phyloP scores from a whole-genome alignment of 2,888 invertebrate genomes.

The Lomographa bimaculata region DNA sequence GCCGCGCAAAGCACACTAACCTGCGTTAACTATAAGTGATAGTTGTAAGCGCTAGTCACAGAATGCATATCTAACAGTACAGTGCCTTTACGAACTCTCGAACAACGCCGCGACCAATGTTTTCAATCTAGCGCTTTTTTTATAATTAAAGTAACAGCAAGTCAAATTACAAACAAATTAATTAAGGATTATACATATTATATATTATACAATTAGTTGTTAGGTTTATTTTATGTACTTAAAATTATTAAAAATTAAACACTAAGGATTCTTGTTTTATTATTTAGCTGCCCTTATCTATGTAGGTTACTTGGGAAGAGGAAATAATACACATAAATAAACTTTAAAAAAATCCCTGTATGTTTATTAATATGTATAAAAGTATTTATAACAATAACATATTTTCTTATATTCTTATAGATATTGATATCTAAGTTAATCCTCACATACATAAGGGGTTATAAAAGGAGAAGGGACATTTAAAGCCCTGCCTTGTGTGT shows the following conservation, averaged over 20 bases:
- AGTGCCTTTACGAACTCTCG: constrained; percentile 71
- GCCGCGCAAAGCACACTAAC: constrained; percentile 57
- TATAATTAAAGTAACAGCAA: constrained; percentile 74
- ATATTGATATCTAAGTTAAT: no score
- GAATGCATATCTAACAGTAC: constrained; percentile 60
- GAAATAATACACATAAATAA: not conserved
- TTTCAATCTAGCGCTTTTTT: constrained; percentile 76
- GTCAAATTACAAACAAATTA: constrained; percentile 83
- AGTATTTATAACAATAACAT: no score
- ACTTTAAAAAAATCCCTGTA: constrained; percentile 1
- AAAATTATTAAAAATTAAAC: constrained; percentile 82
- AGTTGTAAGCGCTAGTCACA: constrained; percentile 78
- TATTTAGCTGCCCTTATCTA: constrained; percentile 19
- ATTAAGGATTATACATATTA: constrained; percentile 83
- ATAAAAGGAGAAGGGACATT: no score
- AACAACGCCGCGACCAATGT: constrained; percentile 65
- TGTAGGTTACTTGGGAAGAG: no score
- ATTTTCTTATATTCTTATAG: no score
- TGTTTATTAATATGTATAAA: not conserved
- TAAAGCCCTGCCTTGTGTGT: no score
- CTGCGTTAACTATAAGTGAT: constrained; percentile 77
- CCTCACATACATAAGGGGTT: no score
- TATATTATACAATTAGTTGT: constrained; percentile 83
- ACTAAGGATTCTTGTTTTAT: constrained; percentile 49
- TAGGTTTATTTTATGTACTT: constrained; percentile 84